A percentile compares a stretch with the other conserved stretches of the same genome.
Conservation (phyloP, 2,797 vertebrate genomes). For the Phoxinus dragarum region DNA sequence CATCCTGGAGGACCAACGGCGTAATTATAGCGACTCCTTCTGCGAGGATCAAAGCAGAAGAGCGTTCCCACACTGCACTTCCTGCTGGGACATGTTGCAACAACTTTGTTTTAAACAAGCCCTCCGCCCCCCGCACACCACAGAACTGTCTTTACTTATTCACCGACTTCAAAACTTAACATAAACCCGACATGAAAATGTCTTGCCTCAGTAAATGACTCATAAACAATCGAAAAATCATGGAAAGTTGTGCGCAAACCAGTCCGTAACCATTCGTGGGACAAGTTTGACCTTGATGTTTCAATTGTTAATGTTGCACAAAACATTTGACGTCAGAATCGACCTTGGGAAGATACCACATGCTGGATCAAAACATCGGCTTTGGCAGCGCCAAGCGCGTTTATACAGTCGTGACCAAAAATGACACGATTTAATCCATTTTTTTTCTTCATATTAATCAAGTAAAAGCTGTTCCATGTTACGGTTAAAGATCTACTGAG, state of each 20-base stretch:
- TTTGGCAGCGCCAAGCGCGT: background rate
- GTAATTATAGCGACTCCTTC: conserved; percentile 37
- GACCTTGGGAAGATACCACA: conserved; percentile 62
- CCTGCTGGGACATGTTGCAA: conserved; percentile 45
- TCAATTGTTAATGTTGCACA: conserved; percentile 56
- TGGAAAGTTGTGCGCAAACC: background rate
- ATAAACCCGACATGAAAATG: background rate
- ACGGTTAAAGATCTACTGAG: conserved; percentile 3
- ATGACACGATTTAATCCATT: background rate
- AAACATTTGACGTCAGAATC: conserved; percentile 64
- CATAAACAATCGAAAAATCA: background rate
- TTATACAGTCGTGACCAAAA: background rate
- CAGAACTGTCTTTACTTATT: conserved; percentile 58
- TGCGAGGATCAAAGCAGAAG: conserved; percentile 37
- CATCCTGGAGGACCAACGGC: conserved; percentile 34
- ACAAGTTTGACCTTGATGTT: conserved; percentile 2
- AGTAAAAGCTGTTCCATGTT: conserved; percentile 13
- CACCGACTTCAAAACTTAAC: conserved; percentile 27
- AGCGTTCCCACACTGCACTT: conserved; percentile 40
- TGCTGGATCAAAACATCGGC: background rate
- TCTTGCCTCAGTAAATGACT: background rate
- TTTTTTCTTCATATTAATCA: background rate
- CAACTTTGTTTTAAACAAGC: conserved; percentile 42
- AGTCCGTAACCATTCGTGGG: background rate
- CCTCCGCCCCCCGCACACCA: background rate